Evolutionary conservation across 2,888 invertebrate genomes (phyloP), one percentile per base, ranked within the genome.

Genomic region (Corbicula japonica): DNA sequence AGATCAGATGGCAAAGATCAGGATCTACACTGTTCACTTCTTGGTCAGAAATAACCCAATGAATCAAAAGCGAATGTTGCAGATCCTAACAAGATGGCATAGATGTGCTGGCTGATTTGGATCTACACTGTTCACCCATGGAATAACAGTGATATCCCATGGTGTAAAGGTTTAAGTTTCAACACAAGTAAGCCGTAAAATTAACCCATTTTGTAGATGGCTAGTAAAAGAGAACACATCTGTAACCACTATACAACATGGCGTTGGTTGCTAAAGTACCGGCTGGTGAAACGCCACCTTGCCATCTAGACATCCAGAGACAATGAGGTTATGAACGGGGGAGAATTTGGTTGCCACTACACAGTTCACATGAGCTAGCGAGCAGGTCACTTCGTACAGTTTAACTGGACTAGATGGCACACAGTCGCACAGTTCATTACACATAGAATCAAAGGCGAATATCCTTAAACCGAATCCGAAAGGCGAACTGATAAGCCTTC

Each of bases 211-310:
- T 18, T 41, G 18, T 12, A 41, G 18, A 12, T n/a, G n/a, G n/a
- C n/a, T n/a, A n/a, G n/a, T n/a, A n/a, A n/a, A n/a, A n/a, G n/a
- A n/a, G n/a, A n/a, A n/a, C n/a, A n/a, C n/a, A n/a, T n/a, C n/a
- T n/a, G 41, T 10, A 18, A 48, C 5, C 6, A 6, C 5, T n/a
- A 15, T 48, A 48, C 15, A 15, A 15, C 8, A 8, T 6, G 21
- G 5, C 15, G 48, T 6, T 6, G n/a, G 21, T n/a, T 52, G 12
- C 28, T 41, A 66, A n/a, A 76, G 56, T 15, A 88, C 85, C 23
- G 98, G 98, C 91, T 97, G 97, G 93, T 98, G 97, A 97, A 98
- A 98, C 56, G 96, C 96, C 74, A 98, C 96, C 92, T 96, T 96
- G 32, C 98, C 98, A 77, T 96, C 96, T 56, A 98, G 95, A 93